Evolutionary conservation across 2,888 invertebrate genomes (phyloP).

Genomic region (Andrena trimmerana): DNA sequence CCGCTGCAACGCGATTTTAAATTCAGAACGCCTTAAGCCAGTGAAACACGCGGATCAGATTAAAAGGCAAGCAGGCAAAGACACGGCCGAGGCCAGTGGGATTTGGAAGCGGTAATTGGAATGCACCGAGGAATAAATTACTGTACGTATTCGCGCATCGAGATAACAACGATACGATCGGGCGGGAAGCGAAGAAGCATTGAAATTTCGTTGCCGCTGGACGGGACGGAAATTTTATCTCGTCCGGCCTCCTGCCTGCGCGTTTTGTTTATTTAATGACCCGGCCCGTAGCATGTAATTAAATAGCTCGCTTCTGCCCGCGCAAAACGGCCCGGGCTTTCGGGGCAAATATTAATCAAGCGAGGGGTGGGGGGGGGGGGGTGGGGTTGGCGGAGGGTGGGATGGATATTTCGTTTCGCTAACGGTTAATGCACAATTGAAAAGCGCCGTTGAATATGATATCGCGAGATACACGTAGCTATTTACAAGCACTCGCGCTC

Average conservation of each 20-base stretch:
- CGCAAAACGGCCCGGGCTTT: conserved; percentile 28
- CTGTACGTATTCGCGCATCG: conserved; percentile 2
- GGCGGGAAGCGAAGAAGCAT: conserved; percentile 15
- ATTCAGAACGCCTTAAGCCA: too few species aligned
- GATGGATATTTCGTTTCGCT: conserved; percentile 42
- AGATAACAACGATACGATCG: conserved; percentile 29
- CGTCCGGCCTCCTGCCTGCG: conserved; percentile 1
- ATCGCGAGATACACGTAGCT: conserved; percentile 26
- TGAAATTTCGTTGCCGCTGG: conserved; percentile 39
- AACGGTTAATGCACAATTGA: conserved; percentile 47
- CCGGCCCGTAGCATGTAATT: conserved; percentile 45
- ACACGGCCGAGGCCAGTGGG: neutral
- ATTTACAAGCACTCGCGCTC: neutral
- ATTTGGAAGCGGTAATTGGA: conserved; percentile 22
- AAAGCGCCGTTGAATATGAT: conserved; percentile 45
- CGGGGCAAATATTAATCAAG: conserved; percentile 58
- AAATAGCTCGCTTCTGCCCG: conserved; percentile 51
- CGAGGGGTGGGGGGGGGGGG: neutral
- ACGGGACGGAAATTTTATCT: conserved; percentile 47
- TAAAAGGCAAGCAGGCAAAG: neutral
- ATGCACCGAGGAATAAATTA: neutral
- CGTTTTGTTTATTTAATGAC: conserved; percentile 59
- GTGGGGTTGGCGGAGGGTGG: neutral
- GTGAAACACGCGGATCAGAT: too few species aligned
- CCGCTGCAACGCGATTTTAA: too few species aligned